Evolutionary conservation across 2,888 invertebrate species (phyloP), one percentile per base, ranked within the genome.

Genomic region (Apocheima hispidaria): DNA sequence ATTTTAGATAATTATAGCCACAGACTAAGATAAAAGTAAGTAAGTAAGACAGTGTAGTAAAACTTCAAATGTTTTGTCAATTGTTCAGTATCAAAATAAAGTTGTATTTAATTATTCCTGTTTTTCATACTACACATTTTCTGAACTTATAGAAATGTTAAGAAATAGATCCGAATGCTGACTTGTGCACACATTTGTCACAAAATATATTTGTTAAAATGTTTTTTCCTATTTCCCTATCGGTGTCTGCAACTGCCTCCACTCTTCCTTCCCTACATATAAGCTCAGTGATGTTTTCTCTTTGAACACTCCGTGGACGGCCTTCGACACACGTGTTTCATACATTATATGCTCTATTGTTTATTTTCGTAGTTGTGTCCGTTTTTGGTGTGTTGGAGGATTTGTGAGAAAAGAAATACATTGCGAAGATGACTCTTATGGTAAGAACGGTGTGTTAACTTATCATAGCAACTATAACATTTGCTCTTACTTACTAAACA

Each of bases 341-440:
- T 70, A 52, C 16, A 38, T 48, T 52, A 54, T 30, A 14, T 18
- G 4, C 35, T 10, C 35, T 54, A 54, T 49, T 44, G 5, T 56
- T 35, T 23, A 63, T 20, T 16, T 40, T 63, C 53, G 40, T 44
- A 57, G 54, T 56, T 67, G 56, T 60, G 57, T 61, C 60, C 52
- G 55, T 63, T 60, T 72, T 59, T 62, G 69, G 81, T 74, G 81
- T 74, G 58, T 64, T 75, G 60, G 75, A 80, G 74, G 9, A 49
- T 73, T 72, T 64, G 67, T 70, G 74, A 70, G 30, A 67, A 66
- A 51, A 49, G 66, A 76, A 73, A 57, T 63, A 65, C 46, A 36
- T 63, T 68, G 38, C 62, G 60, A 84, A 81, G 72, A 91, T 91
- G 90, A 72, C 82, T 23, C 71, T 84, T 16, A 90, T 88, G 88